Percentiles rank a stretch among this genome's conserved stretches.
Conservation (phyloP, 1,140 invertebrate species). For the Caenorhabditis brenneri region DNA sequence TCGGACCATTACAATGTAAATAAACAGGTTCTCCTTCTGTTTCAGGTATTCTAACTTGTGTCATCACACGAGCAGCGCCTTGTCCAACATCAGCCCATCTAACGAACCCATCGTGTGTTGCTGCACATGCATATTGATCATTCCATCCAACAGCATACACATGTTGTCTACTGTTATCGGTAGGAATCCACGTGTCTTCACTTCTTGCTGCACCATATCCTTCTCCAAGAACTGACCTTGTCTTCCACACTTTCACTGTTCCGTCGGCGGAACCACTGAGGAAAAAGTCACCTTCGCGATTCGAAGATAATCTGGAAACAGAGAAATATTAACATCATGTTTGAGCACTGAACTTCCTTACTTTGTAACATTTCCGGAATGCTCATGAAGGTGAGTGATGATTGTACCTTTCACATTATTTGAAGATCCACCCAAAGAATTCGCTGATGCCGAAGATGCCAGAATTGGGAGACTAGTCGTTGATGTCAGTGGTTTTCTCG, state of each 20-base stretch:
- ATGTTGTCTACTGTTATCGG: neutral
- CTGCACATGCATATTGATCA: neutral
- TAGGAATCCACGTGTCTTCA: constrained; percentile 38
- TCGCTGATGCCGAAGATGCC: neutral
- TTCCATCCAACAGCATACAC: constrained; percentile 20
- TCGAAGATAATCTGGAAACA: constrained; percentile 47
- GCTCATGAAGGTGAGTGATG: constrained; percentile 54
- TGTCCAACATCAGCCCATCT: constrained; percentile 23
- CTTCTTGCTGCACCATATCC: constrained; percentile 49
- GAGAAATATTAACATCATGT: neutral
- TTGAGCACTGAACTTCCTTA: neutral
- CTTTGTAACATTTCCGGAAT: constrained; percentile 43
- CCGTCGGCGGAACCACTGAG: constrained; percentile 49
- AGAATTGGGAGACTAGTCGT: neutral
- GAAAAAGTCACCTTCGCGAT: constrained; percentile 14
- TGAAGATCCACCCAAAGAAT: neutral
- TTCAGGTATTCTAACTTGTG: constrained; percentile 11
- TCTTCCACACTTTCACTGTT: constrained; percentile 47
- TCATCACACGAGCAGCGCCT: constrained; percentile 1
- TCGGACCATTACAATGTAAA: constrained; percentile 17
- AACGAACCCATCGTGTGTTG: neutral
- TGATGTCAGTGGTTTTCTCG: neutral
- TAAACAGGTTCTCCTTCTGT: constrained; percentile 28
- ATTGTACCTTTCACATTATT: constrained; percentile 41
- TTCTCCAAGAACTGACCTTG: constrained; percentile 45